Evolutionary conservation across 2,797 vertebrate genomes (phyloP), one percentile per base, ranked within the genome.

Genomic region (Prunella strophiata): DNA sequence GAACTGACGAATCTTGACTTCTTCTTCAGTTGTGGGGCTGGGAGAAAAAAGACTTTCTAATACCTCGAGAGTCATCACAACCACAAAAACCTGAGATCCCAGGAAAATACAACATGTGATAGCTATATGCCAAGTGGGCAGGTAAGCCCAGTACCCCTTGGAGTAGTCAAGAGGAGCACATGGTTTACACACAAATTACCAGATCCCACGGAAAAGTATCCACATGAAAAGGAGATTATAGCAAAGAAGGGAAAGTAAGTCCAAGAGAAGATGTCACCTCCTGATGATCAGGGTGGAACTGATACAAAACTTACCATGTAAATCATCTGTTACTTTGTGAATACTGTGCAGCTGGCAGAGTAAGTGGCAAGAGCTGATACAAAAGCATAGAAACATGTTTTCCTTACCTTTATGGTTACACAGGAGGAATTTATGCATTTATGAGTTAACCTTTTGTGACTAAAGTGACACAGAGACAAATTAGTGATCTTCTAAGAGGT

Each of bases 211-310:
- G n/a, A 48, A 86, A 88, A 71, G 47, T 1, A 2, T 22, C 22
- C 4, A 13, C 32, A 54, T 32, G 36, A 68, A 62, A 86, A 51
- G 22, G 20, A 76, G 27, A 19, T 51, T 65, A 65, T 1, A 73
- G 30, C 0, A 8, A 71, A 79, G 22, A 36, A 52, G 4, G 16
- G 20, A 8, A 58, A 66, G n/a, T 42, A 63, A 13, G 5, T 13
- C 16, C 11, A 22, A 68, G 70, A 71, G 57, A 57, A 72, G 50
- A 72, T 0, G 1, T 8, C 73, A 48, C 10, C 13, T 15, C 26
- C 3, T 9, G 14, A 45, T 34, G 32, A 80, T 42, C 22, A 29
- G 0, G 0, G 16, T 34, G 21, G 63, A 80, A 79, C 12, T 13
- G 23, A 78, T 30, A 70, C 9, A 83, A 83, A 85, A 76, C 3